These are phyloP conservation scores for Oxycera nigricornis DNA, from an alignment of 2,888 invertebrate species.

Conservation along the genomic window DNA sequence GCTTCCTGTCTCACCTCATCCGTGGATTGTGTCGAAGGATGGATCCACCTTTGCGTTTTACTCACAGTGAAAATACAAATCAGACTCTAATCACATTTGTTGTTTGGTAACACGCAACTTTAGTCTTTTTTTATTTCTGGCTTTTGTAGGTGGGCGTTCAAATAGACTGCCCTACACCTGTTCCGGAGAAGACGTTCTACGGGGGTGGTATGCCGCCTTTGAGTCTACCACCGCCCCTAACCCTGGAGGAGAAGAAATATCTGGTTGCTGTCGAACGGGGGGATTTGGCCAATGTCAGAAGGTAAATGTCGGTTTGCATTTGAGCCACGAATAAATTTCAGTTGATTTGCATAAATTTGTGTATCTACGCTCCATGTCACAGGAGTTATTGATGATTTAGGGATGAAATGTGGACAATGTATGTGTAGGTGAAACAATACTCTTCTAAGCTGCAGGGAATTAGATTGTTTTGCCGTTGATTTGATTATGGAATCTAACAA, in stretches of 20 bases:
- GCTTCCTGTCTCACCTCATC: not conserved
- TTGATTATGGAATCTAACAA: too few species aligned
- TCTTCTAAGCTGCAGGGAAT: too few species aligned
- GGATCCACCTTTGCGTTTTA: not conserved
- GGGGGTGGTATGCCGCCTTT: conserved; percentile 63
- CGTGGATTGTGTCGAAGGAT: not conserved
- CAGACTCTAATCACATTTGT: conserved; percentile 29
- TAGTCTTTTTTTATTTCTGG: conserved; percentile 23
- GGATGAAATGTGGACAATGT: not conserved
- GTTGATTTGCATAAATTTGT: conserved; percentile 24
- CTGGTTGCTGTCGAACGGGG: conserved; percentile 92
- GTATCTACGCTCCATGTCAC: not conserved
- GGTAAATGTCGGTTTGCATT: conserved; percentile 62
- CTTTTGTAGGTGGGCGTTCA: conserved; percentile 48
- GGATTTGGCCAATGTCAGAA: conserved; percentile 85
- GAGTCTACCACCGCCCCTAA: conserved; percentile 75
- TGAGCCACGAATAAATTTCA: conserved; percentile 20
- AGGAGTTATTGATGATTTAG: conserved; percentile 15
- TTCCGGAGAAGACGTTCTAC: conserved; percentile 33
- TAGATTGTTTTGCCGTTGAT: too few species aligned
- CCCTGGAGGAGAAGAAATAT: conserved; percentile 88
- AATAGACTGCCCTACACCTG: conserved; percentile 50
- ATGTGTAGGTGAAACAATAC: too few species aligned
- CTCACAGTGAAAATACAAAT: not conserved
- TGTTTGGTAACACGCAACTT: conserved; percentile 22